A percentile compares a stretch with the other conserved stretches of the same genome.
Conservation (phyloP, 2,797 vertebrate species). For the Cuculus canorus region DNA sequence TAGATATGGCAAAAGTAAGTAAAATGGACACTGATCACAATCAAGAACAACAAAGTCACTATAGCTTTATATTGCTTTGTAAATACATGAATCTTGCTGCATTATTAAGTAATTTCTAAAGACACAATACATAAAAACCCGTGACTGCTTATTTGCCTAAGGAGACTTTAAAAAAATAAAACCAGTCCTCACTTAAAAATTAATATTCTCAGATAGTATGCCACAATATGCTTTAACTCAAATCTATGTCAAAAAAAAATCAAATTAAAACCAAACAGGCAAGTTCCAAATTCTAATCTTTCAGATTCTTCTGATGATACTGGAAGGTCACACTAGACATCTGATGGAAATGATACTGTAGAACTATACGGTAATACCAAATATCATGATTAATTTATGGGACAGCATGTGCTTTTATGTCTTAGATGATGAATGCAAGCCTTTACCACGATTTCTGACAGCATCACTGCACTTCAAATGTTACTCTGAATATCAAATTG, state of each 20-base stretch:
- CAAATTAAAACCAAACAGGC: neutral
- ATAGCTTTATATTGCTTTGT: neutral
- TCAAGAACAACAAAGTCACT: neutral
- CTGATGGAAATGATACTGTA: neutral
- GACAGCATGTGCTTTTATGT: neutral
- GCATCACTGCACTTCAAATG: neutral
- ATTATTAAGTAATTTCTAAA: neutral
- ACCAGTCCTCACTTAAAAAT: neutral
- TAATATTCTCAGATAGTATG: neutral
- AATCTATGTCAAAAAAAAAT: neutral
- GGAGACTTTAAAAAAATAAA: neutral
- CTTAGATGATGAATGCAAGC: neutral
- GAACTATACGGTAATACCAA: neutral
- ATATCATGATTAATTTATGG: neutral
- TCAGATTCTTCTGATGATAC: neutral
- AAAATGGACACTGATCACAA: neutral
- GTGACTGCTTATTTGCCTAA: neutral
- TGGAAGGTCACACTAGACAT: neutral
- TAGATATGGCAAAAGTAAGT: neutral
- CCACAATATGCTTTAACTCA: neutral
- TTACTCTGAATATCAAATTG: neutral
- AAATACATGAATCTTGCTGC: neutral
- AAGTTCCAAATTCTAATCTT: neutral
- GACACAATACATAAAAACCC: neutral
- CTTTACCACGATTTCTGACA: neutral